Evolutionary conservation across 2,797 vertebrate species (phyloP).

Genomic region (Bovichtus diacanthus): DNA sequence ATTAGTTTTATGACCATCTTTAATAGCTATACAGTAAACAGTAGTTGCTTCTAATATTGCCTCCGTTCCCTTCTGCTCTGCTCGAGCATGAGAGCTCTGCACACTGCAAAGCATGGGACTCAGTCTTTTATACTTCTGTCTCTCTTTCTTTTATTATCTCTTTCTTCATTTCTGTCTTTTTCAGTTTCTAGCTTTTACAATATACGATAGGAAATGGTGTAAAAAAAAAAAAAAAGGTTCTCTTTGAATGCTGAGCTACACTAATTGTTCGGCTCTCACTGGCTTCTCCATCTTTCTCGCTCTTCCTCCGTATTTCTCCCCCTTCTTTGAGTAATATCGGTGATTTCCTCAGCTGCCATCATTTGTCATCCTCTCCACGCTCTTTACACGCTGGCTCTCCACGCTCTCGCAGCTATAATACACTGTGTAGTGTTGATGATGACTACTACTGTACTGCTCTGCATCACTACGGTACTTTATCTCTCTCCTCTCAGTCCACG

Average conservation of each 20-base stretch:
- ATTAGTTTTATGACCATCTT: slow-evolving; percentile 42
- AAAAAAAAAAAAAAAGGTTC: slow-evolving; percentile 30
- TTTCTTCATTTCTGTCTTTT: slow-evolving; percentile 18
- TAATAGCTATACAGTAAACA: slow-evolving; percentile 47
- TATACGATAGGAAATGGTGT: slow-evolving; percentile 12
- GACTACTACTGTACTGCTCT: background rate
- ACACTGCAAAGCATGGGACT: slow-evolving; percentile 56
- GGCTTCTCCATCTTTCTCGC: slow-evolving; percentile 24
- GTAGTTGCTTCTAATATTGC: slow-evolving; percentile 65
- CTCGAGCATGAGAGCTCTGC: slow-evolving; percentile 69
- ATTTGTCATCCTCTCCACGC: slow-evolving; percentile 21
- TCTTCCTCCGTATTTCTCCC: slow-evolving; percentile 27
- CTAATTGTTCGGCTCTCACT: slow-evolving; percentile 65
- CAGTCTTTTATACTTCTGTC: slow-evolving; percentile 8
- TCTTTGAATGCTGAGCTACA: slow-evolving; percentile 63
- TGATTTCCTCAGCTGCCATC: slow-evolving; percentile 41
- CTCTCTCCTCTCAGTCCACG: slow-evolving; percentile 87
- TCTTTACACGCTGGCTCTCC: slow-evolving; percentile 21
- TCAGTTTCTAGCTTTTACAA: slow-evolving; percentile 27
- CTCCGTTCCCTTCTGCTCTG: slow-evolving; percentile 46
- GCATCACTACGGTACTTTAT: slow-evolving; percentile 30
- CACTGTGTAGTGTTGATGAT: background rate
- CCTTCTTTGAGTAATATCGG: slow-evolving; percentile 28
- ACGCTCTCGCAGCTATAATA: slow-evolving; percentile 36
- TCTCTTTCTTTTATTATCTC: background rate